Conservation (phyloP, 2,888 invertebrate species). For the Blastobasis adustella region DNA sequence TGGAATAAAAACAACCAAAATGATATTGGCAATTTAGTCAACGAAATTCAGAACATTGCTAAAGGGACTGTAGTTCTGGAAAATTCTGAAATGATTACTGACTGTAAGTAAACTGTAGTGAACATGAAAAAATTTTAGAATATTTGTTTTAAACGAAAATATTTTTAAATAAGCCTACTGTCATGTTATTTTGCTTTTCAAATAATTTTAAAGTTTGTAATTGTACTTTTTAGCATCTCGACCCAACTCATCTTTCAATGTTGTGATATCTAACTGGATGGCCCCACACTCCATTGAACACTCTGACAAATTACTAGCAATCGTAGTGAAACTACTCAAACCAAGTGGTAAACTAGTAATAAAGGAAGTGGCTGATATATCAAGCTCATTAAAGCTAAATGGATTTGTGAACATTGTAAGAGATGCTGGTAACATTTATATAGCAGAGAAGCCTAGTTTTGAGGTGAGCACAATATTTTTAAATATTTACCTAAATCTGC, state of each 20-base stretch:
- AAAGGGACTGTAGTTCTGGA: slow-evolving; percentile 72
- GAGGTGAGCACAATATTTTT: slow-evolving; percentile 54
- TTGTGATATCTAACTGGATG: slow-evolving; percentile 72
- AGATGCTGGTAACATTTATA: slow-evolving; percentile 37
- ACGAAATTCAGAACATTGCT: slow-evolving; percentile 61
- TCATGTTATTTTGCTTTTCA: background rate
- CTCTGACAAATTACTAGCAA: slow-evolving; percentile 63
- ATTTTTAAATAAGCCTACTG: too few species aligned
- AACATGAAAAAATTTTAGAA: slow-evolving; percentile 1
- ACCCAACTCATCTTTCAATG: slow-evolving; percentile 75
- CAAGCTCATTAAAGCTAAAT: slow-evolving; percentile 74
- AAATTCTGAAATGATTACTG: slow-evolving; percentile 74
- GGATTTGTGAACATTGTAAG: slow-evolving; percentile 75
- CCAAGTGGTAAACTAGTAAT: slow-evolving; percentile 77
- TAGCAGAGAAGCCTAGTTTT: slow-evolving; percentile 80
- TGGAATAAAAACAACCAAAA: slow-evolving; percentile 69
- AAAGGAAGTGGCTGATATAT: slow-evolving; percentile 57
- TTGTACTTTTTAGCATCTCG: slow-evolving; percentile 63
- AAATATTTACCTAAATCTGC: background rate
- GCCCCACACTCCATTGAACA: slow-evolving; percentile 54
- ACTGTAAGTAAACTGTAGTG: slow-evolving; percentile 68
- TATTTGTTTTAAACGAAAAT: background rate
- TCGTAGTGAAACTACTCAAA: slow-evolving; percentile 76
- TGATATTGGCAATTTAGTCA: slow-evolving; percentile 68
- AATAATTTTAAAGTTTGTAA: background rate